Evolutionary conservation across 2,113 vertebrate genomes (phyloP).

Genomic region (Cebidichthys violaceus): DNA sequence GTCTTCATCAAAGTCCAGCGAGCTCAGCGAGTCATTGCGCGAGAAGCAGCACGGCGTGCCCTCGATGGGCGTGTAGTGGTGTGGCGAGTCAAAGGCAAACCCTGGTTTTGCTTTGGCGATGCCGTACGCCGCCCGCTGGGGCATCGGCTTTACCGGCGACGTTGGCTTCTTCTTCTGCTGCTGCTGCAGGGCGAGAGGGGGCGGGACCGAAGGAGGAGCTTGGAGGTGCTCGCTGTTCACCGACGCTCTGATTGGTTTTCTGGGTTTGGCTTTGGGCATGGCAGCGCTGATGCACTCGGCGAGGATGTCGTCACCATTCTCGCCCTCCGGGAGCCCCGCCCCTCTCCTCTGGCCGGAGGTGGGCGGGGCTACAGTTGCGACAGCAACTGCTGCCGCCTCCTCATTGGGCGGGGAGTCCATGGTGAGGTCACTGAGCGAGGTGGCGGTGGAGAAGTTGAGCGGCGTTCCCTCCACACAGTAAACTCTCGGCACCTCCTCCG

Average conservation of each 20-base stretch:
- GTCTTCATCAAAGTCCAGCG: constrained; percentile 98
- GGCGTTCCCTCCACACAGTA: constrained; percentile 98
- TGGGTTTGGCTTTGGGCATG: constrained; percentile 97
- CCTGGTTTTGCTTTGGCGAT: constrained; percentile 74
- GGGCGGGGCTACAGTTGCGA: not conserved
- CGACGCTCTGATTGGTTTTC: constrained; percentile 88
- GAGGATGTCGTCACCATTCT: constrained; percentile 95
- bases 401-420: constrained; percentile 96
- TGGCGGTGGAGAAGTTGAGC: constrained; percentile 97
- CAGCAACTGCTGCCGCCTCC: constrained; percentile 59
- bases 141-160: constrained; percentile 94
- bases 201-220: constrained; percentile 27
- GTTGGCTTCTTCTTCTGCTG: constrained; percentile 90
- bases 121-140: constrained; percentile 75
- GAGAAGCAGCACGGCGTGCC: constrained; percentile 99
- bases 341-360: constrained; percentile 18
- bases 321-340: constrained; percentile 86
- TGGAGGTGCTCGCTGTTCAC: constrained; percentile 34
- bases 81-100: constrained; percentile 94
- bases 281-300: constrained; percentile 98
- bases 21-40: constrained; percentile 97
- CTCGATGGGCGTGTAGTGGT: constrained; percentile 98
- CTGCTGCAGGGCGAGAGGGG: constrained; percentile 63
- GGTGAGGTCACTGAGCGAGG: constrained; percentile 96
- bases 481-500: constrained; percentile 92